phyloP scores from a whole-genome alignment of 1,140 invertebrate genomes.

The Oreohelix idahoensis region DNA sequence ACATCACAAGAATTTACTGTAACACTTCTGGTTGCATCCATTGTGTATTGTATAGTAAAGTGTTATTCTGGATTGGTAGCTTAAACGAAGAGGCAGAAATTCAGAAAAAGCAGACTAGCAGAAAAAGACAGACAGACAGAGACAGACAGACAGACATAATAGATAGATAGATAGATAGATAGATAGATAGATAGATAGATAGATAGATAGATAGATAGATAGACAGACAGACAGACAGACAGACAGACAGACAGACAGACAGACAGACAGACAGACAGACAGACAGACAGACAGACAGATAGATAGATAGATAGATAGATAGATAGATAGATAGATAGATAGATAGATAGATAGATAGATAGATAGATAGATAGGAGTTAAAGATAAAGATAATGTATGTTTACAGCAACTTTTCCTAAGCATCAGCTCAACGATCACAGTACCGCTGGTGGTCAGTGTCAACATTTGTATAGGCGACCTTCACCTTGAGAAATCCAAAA shows the following conservation, averaged over 20 bases:
- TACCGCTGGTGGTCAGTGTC: constrained; percentile 59
- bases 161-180: neutral
- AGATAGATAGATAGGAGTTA: neutral
- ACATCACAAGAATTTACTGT: no score
- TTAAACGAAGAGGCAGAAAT: no score
- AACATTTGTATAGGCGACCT: constrained; percentile 60
- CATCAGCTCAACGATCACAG: constrained; percentile 65
- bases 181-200: neutral
- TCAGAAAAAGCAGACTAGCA: no score
- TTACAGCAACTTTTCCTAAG: constrained; percentile 65
- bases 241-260: neutral
- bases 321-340: no score
- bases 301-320: no score
- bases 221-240: no score
- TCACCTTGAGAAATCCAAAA: constrained; percentile 62
- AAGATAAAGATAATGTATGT: constrained; percentile 1
- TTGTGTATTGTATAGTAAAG: no score
- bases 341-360: neutral
- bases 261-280: neutral
- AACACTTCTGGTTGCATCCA: no score
- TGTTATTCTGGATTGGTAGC: no score
- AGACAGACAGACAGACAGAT: neutral
- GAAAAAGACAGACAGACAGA: no score
- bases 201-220: neutral
- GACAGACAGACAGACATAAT: no score